Conservation (phyloP, 2,797 vertebrate genomes). For the Poeciliopsis presidionis region DNA sequence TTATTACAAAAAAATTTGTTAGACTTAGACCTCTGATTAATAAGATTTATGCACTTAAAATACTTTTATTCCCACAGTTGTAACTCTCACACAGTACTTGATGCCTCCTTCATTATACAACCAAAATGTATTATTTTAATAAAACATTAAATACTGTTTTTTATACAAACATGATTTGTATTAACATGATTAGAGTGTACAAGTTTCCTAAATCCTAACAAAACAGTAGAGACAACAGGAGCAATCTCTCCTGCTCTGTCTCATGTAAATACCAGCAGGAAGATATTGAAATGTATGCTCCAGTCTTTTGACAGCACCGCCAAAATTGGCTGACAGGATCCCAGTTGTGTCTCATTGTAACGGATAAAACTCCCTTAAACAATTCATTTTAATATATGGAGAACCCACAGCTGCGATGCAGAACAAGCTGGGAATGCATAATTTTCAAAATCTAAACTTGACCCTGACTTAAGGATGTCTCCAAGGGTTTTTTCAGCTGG, state of each 20-base stretch:
- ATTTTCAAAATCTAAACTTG: constrained; percentile 63
- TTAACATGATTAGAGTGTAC: background rate
- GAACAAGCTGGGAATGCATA: constrained; percentile 63
- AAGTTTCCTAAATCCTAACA: constrained; percentile 1
- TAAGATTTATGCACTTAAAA: background rate
- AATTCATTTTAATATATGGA: constrained; percentile 75
- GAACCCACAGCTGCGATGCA: constrained; percentile 50
- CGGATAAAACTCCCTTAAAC: constrained; percentile 69
- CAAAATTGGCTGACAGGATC: constrained; percentile 65
- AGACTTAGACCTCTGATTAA: background rate
- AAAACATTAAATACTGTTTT: background rate
- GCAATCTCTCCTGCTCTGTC: constrained; percentile 7
- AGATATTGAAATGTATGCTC: constrained; percentile 60
- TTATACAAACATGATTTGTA: background rate
- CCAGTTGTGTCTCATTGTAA: constrained; percentile 67
- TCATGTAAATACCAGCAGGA: constrained; percentile 54
- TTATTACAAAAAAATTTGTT: background rate
- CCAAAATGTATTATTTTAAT: background rate
- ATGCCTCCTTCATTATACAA: background rate
- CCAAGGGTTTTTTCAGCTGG: constrained; percentile 65
- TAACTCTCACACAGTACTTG: background rate
- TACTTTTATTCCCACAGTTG: background rate
- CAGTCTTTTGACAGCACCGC: constrained; percentile 54
- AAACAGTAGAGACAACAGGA: constrained; percentile 27
- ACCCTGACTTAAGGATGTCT: constrained; percentile 73